These are phyloP conservation scores for Coendou prehensilis DNA, from an alignment of 2,797 vertebrate species.

Conservation along the genomic window DNA sequence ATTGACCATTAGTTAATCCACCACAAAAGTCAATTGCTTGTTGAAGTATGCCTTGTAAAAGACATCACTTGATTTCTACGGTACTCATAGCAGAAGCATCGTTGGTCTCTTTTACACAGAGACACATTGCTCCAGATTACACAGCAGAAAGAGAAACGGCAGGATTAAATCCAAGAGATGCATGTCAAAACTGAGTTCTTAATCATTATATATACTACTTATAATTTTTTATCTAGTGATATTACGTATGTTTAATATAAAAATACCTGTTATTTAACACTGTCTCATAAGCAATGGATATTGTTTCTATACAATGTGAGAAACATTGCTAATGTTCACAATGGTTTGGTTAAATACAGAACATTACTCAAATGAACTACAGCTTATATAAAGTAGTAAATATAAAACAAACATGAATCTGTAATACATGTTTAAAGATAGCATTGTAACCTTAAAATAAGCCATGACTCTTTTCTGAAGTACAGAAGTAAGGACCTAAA, in stretches of 20 bases:
- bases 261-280: background rate
- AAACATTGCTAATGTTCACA: background rate
- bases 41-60: background rate
- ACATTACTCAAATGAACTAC: background rate
- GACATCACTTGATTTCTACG: background rate
- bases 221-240: background rate
- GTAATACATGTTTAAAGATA: background rate
- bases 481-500: background rate
- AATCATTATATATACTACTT: background rate
- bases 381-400: background rate
- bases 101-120: background rate
- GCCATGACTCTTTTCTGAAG: background rate
- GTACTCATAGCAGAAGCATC: background rate
- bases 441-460: conserved; percentile 21
- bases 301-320: background rate
- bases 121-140: background rate
- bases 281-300: background rate
- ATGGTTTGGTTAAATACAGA: background rate
- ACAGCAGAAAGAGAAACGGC: background rate
- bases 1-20: background rate
- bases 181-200: background rate
- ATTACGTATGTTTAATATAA: background rate
- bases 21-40: background rate
- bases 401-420: conserved; percentile 7
- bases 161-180: background rate